Percentiles rank a stretch among this genome's conserved stretches.
phyloP scores from a whole-genome alignment of 2,113 vertebrate genomes.

The Neotoma lepida region DNA sequence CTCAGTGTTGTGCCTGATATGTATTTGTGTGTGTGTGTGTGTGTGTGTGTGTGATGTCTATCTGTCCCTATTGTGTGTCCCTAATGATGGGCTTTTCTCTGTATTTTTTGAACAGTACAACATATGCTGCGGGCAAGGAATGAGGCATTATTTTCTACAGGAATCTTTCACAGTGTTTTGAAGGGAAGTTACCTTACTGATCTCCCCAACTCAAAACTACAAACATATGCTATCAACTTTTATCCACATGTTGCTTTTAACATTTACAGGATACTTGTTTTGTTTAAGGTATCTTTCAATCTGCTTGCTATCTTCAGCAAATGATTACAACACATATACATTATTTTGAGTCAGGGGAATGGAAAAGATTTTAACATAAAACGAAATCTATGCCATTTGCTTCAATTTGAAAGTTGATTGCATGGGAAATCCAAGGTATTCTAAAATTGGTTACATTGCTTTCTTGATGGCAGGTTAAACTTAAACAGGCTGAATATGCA shows the following conservation, averaged over 20 bases:
- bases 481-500: background rate
- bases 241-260: background rate
- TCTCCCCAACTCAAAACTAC: background rate
- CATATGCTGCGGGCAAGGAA: background rate
- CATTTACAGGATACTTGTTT: background rate
- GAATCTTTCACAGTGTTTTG: background rate
- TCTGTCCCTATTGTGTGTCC: background rate
- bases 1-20: background rate
- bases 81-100: background rate
- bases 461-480: background rate
- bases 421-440: background rate
- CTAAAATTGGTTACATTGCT: background rate
- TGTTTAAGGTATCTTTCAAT: background rate
- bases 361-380: background rate
- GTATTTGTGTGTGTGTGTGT: too few relatives aligned
- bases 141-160: background rate
- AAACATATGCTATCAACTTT: background rate
- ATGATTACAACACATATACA: background rate
- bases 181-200: background rate
- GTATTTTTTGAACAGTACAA: background rate
- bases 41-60: too few relatives aligned
- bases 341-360: background rate
- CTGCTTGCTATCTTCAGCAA: background rate
- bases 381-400: background rate
- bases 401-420: background rate